Evolutionary conservation across 2,113 vertebrate species (phyloP), one percentile per base, ranked within the genome.

Genomic region (Pseudopodoces humilis): DNA sequence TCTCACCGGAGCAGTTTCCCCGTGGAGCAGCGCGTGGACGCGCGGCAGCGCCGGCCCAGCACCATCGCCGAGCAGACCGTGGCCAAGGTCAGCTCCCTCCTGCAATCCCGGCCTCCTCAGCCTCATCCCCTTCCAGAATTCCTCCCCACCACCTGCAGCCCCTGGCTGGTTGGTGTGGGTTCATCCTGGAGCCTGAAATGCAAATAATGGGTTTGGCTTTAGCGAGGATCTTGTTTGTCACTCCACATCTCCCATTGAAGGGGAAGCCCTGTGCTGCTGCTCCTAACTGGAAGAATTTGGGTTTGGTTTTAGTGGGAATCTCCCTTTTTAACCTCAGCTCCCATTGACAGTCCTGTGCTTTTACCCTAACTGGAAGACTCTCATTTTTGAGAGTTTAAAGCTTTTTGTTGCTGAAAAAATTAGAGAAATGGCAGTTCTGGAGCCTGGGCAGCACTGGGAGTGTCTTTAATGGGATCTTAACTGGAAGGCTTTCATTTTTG

Each of bases 1-100:
- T 99, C 99, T 1, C 99, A 99, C 62, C 98, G 99, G 92, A 99
- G 99, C 93, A 99, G 99, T 94, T 99, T 99, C 96, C 99, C 99
- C 0, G 98, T 99, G 70, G 99, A 99, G 92, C 98, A 99, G 95
- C 97, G 99, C 69, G 98, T 99, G 3, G 99, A 99, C 18, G 98
- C 98, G 55, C 99, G 99, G 41, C 99, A 99, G 97, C 98, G 99
- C 5, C 97, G 99, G 64, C 99, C 99, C 52, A 99, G 99, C 97
- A 98, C 99, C 90, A 98, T 99, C 1, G 99, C 99, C 2, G 99
- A 99, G 92, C 99, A 99, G 96, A 98, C 98, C 5, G 98, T 99
- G 78, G 98, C 98, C 97, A 99, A 99, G 99, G 99, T 99, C 97
- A 97, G 3, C 65, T 53, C 31, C 10, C 7, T 11, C 0, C 49